phyloP scores from a whole-genome alignment of 1,140 invertebrate species.

The Odontomachus brunneus region DNA sequence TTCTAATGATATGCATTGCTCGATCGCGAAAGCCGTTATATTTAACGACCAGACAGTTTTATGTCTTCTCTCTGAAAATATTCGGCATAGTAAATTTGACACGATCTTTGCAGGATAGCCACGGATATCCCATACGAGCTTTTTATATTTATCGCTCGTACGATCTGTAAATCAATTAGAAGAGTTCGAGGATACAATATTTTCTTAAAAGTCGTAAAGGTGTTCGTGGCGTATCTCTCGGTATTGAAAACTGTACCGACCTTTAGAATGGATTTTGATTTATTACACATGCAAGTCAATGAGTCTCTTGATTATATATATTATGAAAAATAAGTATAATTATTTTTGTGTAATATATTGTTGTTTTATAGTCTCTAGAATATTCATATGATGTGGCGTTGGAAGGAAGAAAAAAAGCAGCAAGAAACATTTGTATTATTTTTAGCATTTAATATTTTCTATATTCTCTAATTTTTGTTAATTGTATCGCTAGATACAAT shows the following conservation, averaged over 20 bases:
- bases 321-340: constrained; percentile 23
- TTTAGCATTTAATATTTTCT: no score
- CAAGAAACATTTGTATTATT: no score
- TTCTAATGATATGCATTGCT: constrained; percentile 62
- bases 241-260: constrained; percentile 51
- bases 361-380: no score
- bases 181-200: not conserved
- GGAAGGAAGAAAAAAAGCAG: no score
- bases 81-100: constrained; percentile 56
- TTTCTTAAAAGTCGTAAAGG: constrained; percentile 61
- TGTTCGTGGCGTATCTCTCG: constrained; percentile 63
- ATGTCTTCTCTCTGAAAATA: constrained; percentile 68
- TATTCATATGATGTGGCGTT: no score
- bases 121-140: not conserved
- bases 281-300: not conserved
- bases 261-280: not conserved
- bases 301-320: not conserved
- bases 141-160: constrained; percentile 3
- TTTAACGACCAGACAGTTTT: constrained; percentile 66
- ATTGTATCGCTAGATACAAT: no score
- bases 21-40: constrained; percentile 60
- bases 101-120: not conserved
- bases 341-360: not conserved
- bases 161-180: constrained; percentile 9
- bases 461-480: no score